These are phyloP conservation scores for Diabrotica virgifera DNA, from an alignment of 1,140 invertebrate species.

Conservation along the genomic window DNA sequence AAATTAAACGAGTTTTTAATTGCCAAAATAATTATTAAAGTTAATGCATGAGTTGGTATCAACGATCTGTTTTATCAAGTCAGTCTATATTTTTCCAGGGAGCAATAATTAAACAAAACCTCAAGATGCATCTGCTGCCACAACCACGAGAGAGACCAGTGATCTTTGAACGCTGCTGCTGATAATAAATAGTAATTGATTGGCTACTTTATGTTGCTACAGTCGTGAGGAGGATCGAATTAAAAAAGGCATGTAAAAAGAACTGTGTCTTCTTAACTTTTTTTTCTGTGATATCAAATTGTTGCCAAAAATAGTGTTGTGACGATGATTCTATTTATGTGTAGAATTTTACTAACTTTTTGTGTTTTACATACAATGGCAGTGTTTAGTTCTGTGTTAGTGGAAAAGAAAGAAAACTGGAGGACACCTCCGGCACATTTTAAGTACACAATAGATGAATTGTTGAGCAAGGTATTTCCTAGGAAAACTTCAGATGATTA, in stretches of 20 bases:
- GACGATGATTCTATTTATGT: neutral
- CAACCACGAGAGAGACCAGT: slow-evolving; percentile 13
- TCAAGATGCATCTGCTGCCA: slow-evolving; percentile 15
- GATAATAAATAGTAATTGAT: slow-evolving; percentile 27
- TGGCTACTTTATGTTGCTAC: neutral
- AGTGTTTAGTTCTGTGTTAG: slow-evolving; percentile 21
- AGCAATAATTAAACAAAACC: slow-evolving; percentile 7
- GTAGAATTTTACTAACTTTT: slow-evolving; percentile 9
- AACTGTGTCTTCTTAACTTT: neutral
- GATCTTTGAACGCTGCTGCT: slow-evolving; percentile 29
- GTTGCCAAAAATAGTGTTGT: neutral
- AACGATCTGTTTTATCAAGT: slow-evolving; percentile 12
- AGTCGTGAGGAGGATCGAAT: slow-evolving; percentile 1
- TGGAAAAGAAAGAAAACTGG: neutral
- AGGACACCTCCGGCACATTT: slow-evolving; percentile 22
- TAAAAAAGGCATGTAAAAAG: slow-evolving; percentile 12
- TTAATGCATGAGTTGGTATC: slow-evolving; percentile 11
- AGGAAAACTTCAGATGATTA: slow-evolving; percentile 69
- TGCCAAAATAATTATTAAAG: slow-evolving; percentile 7
- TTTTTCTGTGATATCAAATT: neutral
- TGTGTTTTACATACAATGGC: slow-evolving; percentile 9
- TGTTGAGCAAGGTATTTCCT: slow-evolving; percentile 62
- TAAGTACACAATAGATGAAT: slow-evolving; percentile 67
- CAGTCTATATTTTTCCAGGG: slow-evolving; percentile 13
- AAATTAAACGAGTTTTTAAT: slow-evolving; percentile 4